Evolutionary conservation across 2,797 vertebrate species (phyloP).

Genomic region (Coendou prehensilis): DNA sequence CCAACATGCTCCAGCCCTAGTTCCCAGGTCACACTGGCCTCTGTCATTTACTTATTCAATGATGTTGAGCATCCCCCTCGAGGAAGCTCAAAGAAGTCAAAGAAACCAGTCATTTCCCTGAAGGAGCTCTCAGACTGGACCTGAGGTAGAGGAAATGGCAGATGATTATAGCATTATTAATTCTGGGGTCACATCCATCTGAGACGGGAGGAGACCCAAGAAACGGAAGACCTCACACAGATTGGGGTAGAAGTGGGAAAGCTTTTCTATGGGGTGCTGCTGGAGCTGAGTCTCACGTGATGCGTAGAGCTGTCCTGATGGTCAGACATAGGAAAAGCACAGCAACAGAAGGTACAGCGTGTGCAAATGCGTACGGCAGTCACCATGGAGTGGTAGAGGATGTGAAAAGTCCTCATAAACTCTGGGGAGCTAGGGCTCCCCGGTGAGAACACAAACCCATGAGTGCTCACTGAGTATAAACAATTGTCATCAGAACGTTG

Average conservation of each 20-base stretch:
- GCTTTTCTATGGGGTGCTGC: background rate
- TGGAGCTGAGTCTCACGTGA: background rate
- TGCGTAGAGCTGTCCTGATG: background rate
- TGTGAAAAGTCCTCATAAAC: background rate
- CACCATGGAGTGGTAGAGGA: background rate
- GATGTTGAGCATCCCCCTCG: background rate
- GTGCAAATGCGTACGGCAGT: background rate
- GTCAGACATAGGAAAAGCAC: background rate
- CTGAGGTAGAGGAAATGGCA: rapidly evolving
- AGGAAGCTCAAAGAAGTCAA: background rate
- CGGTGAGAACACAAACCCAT: background rate
- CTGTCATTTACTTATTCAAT: conserved; percentile 16
- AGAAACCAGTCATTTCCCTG: background rate
- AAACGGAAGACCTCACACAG: background rate
- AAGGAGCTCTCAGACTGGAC: background rate
- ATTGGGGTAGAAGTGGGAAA: background rate
- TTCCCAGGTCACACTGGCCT: background rate
- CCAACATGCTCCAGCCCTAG: background rate
- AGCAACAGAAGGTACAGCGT: background rate
- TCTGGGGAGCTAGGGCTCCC: background rate
- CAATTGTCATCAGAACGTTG: background rate
- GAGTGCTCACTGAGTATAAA: background rate
- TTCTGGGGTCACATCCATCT: background rate
- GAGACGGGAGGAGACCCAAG: background rate
- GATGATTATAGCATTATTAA: background rate